Base-by-base conservation (phyloP, 1,140 invertebrate species). In the Meloidogyne floridensis region DNA sequence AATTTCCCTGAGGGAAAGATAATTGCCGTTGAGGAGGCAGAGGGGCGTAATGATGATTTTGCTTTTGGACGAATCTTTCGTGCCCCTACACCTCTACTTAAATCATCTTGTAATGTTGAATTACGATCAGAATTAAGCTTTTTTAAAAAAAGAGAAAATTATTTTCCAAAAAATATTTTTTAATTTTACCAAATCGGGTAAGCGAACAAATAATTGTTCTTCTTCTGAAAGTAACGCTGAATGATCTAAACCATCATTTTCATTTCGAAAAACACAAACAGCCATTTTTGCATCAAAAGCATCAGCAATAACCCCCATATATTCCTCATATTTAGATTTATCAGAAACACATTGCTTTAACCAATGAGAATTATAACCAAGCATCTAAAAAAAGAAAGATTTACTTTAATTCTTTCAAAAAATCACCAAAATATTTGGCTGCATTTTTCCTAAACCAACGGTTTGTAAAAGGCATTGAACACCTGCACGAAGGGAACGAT, bases 351-450 rank as follows among this genome's bases (percentile, higher is more conserved):
- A 82, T 53, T 86, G 80, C 54, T 74, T 72, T 7, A 84, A 20
- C 92, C 92, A 92, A 76, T 79, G 77, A 20, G 77, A 79, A 18
- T 79, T 79, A 53, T 42, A 79, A 20, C 77, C 77, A 20, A 79
- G 47, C n/a, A 79, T 42, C 65, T 79, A 72, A 72, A 79, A 42
- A 72, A 65, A 0, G 7, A 70, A 0, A 32, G 0, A n/a, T 42
- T 43, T 69, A 43, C 13, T 71, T 91, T 87, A 18, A 79, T 79
- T 82, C 91, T 92, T 82, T 89, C 32, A 92, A 20, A 92, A 92
- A 93, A 96, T 93, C 82, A 97, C 90, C 3, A 97, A 89, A 82
- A 96, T 95, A 88, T 97, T 97, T 0, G 95, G 95, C 85, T 93
- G 93, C 81, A 97, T 91, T 92, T 96, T 97, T 2, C 95, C 95